These are phyloP conservation scores for Camponotus pennsylvanicus DNA, from an alignment of 1,140 invertebrate species.

Conservation along the genomic window DNA sequence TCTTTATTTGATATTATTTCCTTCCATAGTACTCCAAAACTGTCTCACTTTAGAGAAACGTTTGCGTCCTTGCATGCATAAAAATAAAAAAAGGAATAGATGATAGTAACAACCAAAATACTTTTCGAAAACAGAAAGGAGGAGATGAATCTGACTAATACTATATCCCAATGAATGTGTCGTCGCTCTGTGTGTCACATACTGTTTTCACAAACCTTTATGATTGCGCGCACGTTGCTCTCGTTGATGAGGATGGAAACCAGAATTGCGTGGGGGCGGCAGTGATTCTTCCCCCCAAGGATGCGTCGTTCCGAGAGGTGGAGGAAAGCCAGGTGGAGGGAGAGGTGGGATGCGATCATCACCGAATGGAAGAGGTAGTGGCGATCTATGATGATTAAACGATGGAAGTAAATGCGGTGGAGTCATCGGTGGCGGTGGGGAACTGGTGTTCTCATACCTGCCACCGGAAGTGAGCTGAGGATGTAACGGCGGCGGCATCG, in stretches of 20 bases:
- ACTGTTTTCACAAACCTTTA: constrained; percentile 82
- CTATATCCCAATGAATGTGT: not conserved
- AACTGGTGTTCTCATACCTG: constrained; percentile 75
- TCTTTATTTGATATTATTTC: constrained; percentile 82
- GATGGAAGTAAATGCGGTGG: constrained; percentile 76
- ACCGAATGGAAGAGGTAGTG: constrained; percentile 73
- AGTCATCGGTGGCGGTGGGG: constrained; percentile 79
- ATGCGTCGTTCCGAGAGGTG: constrained; percentile 73
- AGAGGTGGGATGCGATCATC: constrained; percentile 76
- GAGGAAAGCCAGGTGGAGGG: constrained; percentile 73
- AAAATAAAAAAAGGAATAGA: constrained; percentile 74
- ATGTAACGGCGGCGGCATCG: constrained; percentile 75
- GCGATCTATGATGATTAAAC: constrained; percentile 75
- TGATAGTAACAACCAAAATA: constrained; percentile 68
- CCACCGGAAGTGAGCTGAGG: constrained; percentile 63
- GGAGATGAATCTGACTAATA: not conserved
- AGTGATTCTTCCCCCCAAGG: constrained; percentile 80
- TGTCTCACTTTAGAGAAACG: constrained; percentile 86
- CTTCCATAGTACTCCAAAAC: constrained; percentile 86
- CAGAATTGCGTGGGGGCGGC: constrained; percentile 76
- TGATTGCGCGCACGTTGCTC: constrained; percentile 81
- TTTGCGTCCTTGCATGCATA: constrained; percentile 85
- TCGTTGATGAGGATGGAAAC: constrained; percentile 79
- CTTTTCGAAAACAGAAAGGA: constrained; percentile 38
- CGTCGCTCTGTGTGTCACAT: constrained; percentile 21